Evolutionary conservation across 2,113 vertebrate genomes (phyloP).

Genomic region (Silurus asotus): DNA sequence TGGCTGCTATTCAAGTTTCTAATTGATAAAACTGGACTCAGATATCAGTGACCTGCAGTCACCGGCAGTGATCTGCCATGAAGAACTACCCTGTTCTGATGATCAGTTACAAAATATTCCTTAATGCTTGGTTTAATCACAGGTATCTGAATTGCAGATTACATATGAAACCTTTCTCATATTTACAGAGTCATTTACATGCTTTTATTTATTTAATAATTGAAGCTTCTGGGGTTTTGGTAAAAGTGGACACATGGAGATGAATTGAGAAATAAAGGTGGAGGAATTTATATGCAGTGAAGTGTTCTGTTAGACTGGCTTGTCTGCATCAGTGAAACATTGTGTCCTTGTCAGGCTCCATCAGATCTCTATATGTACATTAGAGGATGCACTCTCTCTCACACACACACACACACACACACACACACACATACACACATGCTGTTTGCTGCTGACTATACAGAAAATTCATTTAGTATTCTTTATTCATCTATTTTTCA

Average conservation of each 20-base stretch:
- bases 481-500: not conserved
- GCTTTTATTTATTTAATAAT: conserved; percentile 20
- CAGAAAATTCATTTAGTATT: not conserved
- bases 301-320: conserved; percentile 35
- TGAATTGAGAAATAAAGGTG: not conserved
- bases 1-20: not conserved
- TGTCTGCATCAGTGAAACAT: conserved; percentile 28
- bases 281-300: conserved; percentile 36
- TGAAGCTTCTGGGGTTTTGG: conserved; percentile 8
- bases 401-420: not conserved
- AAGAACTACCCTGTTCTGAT: conserved; percentile 17
- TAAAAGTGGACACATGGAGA: not conserved
- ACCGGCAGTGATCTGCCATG: not conserved
- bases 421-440: not conserved
- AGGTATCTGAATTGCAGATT: conserved; percentile 20
- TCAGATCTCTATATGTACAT: conserved; percentile 40
- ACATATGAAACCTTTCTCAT: conserved; percentile 26
- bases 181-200: conserved; percentile 20
- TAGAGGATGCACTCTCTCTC: not conserved
- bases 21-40: no score
- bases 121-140: conserved; percentile 2
- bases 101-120: conserved; percentile 35
- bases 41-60: not conserved
- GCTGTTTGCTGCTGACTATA: not conserved
- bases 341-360: conserved; percentile 32